Base-by-base conservation (phyloP, 1,140 invertebrate species). In the Drosophila bocqueti region DNA sequence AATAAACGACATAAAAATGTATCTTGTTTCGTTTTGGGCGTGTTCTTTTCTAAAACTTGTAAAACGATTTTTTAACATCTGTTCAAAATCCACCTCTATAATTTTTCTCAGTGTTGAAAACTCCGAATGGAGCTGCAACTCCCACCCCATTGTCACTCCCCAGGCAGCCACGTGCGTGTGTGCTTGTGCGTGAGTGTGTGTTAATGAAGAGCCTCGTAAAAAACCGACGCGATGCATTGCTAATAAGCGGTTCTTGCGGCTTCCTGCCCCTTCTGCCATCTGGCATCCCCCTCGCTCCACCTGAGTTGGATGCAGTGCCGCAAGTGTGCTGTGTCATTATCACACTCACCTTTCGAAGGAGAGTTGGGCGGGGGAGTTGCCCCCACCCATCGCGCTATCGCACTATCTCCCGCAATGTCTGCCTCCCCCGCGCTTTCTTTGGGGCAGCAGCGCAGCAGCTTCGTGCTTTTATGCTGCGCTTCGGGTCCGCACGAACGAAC, bases 191-290 rank as follows among this genome's bases (percentile, higher is more conserved):
- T 73, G 55, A 54, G 61, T 65, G 58, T 49, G 71, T 67, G 67
- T 62, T 87, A 83, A 78, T 89, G 76, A 83, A 74, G 63, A 83
- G 63, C 58, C 57, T 50, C 69, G 61, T 83, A 57, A 64, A 76
- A 54, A 64, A 34, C 36, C 63, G 74, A 72, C 40, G 79, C 76
- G 82, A 68, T 87, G 83, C 79, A 81, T 87, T 78, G 85, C 84
- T 89, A 89, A 90, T 89, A 84, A 87, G 85, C 81, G 84, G 81
- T 84, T 87, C 76, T 79, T 79, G 55, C 50, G 75, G 77, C 49
- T 34, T 59, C 36, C 31, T 6, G 47, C 40, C 50, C 55, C 42
- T 26, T 26, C n/a, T 29, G 10, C 38, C 36, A 18, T 21, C 29
- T 11, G 54, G 21, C 21, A 26, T 42, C 49, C 34, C 45, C 62